Base-by-base conservation (phyloP, 2,888 invertebrate genomes). In the Heteromurus nitidus region DNA sequence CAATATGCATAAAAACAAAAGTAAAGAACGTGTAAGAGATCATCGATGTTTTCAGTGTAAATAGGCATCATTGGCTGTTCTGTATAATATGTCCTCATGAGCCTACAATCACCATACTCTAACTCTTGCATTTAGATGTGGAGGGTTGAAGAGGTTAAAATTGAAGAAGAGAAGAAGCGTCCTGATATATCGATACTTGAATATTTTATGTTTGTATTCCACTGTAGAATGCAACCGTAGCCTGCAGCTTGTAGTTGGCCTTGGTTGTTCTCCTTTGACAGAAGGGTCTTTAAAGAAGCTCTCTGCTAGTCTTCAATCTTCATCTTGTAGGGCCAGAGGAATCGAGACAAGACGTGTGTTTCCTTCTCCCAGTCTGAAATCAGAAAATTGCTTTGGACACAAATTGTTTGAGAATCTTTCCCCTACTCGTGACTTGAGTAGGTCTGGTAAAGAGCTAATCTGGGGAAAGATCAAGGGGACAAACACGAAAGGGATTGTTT, bases 341-440 rank as follows among this genome's bases (percentile, higher is more conserved):
- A 36, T 36, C 64, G 42, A 3, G 64, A 64, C 64, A 64, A 64
- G 64, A 64, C 64, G 88, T 88, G 76, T 60, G 30, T 31, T 60
- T 31, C 26, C 24, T 3, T 11, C 26, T 24, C 5, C 22, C n/a
- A 22, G 22, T 16, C 47, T 16, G n/a, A 36, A 36, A 9, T 13
- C 47, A 47, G 47, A 11, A n/a, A n/a, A 47, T 9, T 13, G 13
- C 13, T 16, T 3, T 47, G 47, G 3, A 47, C n/a, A 11, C 3
- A 47, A 47, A 47, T 11, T 47, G 3, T 47, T 47, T 16, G 16
- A 5, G 11, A 11, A 16, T 16, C 47, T 47, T 11, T 16, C 11
- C 11, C n/a, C 11, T 16, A n/a, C 47, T 47, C n/a, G 47, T 16
- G 11, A 5, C 11, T 13, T 36, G 47, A n/a, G 11, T 11, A 47